These are phyloP conservation scores for Dermolepida albohirtum DNA, from an alignment of 2,888 invertebrate species.

Conservation along the genomic window DNA sequence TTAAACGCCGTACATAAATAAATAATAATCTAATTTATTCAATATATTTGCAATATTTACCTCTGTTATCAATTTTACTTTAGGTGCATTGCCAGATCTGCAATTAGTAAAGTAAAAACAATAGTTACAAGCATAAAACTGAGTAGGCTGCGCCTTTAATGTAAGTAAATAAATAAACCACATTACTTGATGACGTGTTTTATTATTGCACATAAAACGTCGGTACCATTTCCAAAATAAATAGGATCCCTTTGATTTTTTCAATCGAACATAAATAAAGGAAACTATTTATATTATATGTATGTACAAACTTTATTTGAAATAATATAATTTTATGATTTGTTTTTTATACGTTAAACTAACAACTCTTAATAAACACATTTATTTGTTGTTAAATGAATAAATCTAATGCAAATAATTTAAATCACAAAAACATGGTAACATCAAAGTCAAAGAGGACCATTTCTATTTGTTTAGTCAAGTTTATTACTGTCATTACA, in stretches of 20 bases:
- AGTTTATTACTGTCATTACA: constrained; percentile 57
- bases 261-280: constrained; percentile 31
- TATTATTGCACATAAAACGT: constrained; percentile 42
- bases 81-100: background rate
- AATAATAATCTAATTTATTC: no score
- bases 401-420: constrained; percentile 57
- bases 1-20: no score
- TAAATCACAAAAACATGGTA: constrained; percentile 56
- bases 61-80: no score
- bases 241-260: constrained; percentile 41
- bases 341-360: constrained; percentile 47
- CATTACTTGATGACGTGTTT: constrained; percentile 42
- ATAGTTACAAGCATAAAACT: constrained; percentile 34
- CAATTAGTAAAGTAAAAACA: constrained; percentile 29
- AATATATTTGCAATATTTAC: no score
- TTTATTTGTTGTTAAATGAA: constrained; percentile 44
- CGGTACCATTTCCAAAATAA: constrained; percentile 43
- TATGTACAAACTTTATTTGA: constrained; percentile 45
- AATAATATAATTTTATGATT: constrained; percentile 47
- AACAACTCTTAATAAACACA: constrained; percentile 44
- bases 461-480: constrained; percentile 58
- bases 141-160: constrained; percentile 41
- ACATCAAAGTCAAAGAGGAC: constrained; percentile 58
- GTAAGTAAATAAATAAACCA: constrained; percentile 42
- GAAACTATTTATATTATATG: constrained; percentile 36